phyloP scores from a whole-genome alignment of 92 coral and sea anemone species.

The Heteractis magnifica region DNA sequence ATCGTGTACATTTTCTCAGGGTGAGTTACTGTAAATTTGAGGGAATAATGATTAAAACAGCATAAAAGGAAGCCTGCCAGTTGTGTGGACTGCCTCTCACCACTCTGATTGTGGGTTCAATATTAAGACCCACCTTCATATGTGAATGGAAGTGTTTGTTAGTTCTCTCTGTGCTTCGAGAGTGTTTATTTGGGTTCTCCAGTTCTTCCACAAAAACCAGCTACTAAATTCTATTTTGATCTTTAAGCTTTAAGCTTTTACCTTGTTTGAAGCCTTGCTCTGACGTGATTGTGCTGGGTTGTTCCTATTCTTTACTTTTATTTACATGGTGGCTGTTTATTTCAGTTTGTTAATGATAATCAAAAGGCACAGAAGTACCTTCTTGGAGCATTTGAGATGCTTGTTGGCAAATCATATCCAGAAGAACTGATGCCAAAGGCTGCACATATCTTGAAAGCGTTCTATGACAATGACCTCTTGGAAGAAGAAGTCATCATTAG shows the following conservation, averaged over 20 bases:
- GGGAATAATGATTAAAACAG: too few species aligned
- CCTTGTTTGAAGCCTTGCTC: too few species aligned
- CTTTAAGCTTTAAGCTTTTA: too few species aligned
- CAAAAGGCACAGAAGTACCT: slow-evolving; percentile 97
- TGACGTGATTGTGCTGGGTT: background rate
- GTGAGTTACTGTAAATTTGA: slow-evolving; percentile 35
- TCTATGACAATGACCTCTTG: slow-evolving; percentile 81
- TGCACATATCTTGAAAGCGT: slow-evolving; percentile 78
- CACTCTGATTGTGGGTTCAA: too few species aligned
- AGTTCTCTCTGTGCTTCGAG: background rate
- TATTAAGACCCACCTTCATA: too few species aligned
- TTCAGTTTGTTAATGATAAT: slow-evolving; percentile 84
- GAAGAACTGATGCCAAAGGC: slow-evolving; percentile 85
- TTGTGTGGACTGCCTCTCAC: too few species aligned
- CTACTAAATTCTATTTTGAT: too few species aligned
- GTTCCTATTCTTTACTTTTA: background rate
- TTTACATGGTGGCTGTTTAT: background rate
- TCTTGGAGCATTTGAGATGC: slow-evolving; percentile 95
- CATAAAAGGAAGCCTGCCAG: too few species aligned
- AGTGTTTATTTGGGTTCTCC: too few species aligned
- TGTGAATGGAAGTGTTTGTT: too few species aligned
- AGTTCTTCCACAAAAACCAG: too few species aligned
- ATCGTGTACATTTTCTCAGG: slow-evolving; percentile 77
- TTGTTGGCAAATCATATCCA: slow-evolving; percentile 95
- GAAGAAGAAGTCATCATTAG: slow-evolving; percentile 88